phyloP scores from a whole-genome alignment of 2,797 vertebrate genomes.

The Natrix natrix region DNA sequence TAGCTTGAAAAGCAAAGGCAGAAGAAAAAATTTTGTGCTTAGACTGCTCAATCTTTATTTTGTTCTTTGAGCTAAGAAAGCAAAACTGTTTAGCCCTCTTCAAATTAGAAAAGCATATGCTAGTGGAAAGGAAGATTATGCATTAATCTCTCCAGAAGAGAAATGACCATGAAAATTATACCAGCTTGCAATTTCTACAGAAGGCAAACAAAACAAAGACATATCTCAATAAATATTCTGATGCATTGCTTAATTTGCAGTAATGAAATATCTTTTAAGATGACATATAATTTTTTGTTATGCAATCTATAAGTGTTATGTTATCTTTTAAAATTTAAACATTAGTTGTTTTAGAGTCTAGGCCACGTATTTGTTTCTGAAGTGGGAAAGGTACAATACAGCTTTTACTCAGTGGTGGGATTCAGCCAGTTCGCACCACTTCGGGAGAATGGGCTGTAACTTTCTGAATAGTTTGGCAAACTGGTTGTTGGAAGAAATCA shows the following conservation, averaged over 20 bases:
- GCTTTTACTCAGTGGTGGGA: neutral
- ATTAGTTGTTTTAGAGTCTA: neutral
- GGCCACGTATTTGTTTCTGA: neutral
- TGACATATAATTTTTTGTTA: neutral
- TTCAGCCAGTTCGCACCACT: too few species aligned
- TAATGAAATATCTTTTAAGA: neutral
- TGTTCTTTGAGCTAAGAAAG: conserved; percentile 32
- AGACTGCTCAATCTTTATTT: conserved; percentile 32
- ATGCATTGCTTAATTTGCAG: neutral
- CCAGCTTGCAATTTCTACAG: neutral
- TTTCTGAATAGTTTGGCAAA: too few species aligned
- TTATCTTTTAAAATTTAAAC: neutral
- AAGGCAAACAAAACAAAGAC: neutral
- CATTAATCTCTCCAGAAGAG: neutral
- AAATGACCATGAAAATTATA: neutral
- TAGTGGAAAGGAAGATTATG: neutral
- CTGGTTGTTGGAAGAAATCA: too few species aligned
- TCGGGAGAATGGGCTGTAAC: too few species aligned
- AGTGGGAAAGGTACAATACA: too few species aligned
- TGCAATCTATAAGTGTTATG: neutral
- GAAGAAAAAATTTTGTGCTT: conserved; percentile 43
- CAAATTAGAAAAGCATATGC: conserved; percentile 24
- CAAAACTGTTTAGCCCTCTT: conserved; percentile 12
- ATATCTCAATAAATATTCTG: neutral
- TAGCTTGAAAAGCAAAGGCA: conserved; percentile 39